Percentiles rank a stretch among this genome's conserved stretches.
phyloP scores from a whole-genome alignment of 2,888 invertebrate genomes.

The Willowsia nigromaculata region DNA sequence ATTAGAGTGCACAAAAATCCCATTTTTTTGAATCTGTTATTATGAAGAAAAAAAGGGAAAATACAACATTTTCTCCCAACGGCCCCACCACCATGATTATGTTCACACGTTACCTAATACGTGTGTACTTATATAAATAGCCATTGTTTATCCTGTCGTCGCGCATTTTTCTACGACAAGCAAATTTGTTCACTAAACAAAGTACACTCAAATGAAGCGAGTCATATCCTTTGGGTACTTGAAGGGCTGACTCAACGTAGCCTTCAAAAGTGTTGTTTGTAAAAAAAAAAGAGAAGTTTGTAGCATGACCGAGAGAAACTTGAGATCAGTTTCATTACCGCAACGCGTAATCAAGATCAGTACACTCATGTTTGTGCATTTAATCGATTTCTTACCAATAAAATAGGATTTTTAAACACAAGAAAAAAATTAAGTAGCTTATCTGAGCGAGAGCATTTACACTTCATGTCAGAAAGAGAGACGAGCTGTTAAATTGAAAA shows the following conservation, averaged over 20 bases:
- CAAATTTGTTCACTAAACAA: slow-evolving; percentile 11
- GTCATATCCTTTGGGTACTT: not conserved
- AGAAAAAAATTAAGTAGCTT: slow-evolving; percentile 35
- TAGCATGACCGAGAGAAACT: slow-evolving; percentile 68
- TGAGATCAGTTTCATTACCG: slow-evolving; percentile 54
- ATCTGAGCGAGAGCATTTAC: not conserved
- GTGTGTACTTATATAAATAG: not conserved
- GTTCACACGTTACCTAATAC: slow-evolving; percentile 11
- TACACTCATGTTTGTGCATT: not conserved
- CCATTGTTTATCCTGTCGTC: slow-evolving; percentile 5
- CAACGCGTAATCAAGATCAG: slow-evolving; percentile 49
- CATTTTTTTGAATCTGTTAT: slow-evolving; percentile 4
- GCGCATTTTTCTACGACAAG: not conserved
- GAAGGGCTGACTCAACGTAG: not conserved
- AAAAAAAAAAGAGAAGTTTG: slow-evolving; percentile 24
- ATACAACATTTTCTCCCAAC: slow-evolving; percentile 18
- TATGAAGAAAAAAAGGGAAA: slow-evolving; percentile 38
- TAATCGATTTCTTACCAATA: slow-evolving; percentile 45
- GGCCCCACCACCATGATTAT: not conserved
- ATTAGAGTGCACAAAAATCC: not conserved
- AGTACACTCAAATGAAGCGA: slow-evolving; percentile 9
- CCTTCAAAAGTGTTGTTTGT: slow-evolving; percentile 25
- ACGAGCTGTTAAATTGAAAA: not conserved
- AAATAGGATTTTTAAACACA: slow-evolving; percentile 26
- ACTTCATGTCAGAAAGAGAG: not conserved